A percentile compares a stretch with the other conserved stretches of the same genome.
Evolutionary conservation across 2,888 invertebrate genomes (phyloP).

Genomic region (Megalurothrips usitatus): DNA sequence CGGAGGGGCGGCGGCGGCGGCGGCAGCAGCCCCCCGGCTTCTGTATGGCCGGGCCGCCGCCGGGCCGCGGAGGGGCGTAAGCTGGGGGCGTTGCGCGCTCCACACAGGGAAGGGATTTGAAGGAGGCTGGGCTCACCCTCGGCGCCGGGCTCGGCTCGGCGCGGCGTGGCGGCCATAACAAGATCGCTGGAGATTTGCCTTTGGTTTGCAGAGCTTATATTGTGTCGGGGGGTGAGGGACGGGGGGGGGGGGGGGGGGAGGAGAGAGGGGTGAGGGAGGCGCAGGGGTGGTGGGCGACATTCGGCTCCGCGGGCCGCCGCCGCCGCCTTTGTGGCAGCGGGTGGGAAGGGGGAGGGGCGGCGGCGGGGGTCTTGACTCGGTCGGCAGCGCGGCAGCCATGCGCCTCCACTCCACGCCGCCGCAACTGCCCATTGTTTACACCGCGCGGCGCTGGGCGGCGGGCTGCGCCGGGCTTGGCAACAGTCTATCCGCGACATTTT

Average conservation of each 20-base stretch:
- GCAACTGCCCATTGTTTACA: constrained; percentile 12
- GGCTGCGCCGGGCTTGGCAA: background rate
- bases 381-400: no score
- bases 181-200: constrained; percentile 23
- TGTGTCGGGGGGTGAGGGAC: background rate
- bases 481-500: background rate
- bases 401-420: background rate
- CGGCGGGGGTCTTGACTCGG: background rate
- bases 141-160: background rate
- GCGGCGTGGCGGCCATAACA: constrained; percentile 12
- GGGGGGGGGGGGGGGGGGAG: background rate
- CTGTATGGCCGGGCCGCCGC: no score
- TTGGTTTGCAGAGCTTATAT: constrained; percentile 18
- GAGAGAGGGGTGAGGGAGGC: background rate
- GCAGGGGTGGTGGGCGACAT: constrained; percentile 3
- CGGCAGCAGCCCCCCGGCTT: no score
- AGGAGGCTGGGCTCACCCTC: constrained; percentile 5
- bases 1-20: background rate
- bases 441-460: background rate
- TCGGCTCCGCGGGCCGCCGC: background rate
- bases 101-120: constrained; percentile 1
- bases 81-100: background rate
- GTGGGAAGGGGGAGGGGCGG: background rate
- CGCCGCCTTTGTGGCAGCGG: background rate
- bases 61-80: background rate